Percentiles rank a stretch among this genome's conserved stretches.
These are phyloP conservation scores for Yponomeuta plumbellus DNA, from an alignment of 2,888 invertebrate species.

Conservation along the genomic window DNA sequence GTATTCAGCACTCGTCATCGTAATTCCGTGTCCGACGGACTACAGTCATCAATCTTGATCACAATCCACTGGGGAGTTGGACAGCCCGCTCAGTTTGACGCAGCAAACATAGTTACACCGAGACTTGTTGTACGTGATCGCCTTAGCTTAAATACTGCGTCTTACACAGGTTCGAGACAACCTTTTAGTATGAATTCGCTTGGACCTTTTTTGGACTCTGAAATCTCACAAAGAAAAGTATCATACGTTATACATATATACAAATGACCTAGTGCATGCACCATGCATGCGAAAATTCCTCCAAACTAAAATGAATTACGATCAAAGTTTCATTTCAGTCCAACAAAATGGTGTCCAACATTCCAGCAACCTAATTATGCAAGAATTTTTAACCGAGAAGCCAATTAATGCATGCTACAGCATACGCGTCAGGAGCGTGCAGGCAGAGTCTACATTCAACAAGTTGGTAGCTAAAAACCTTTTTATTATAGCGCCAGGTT, in stretches of 20 bases:
- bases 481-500: constrained; percentile 41
- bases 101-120: constrained; percentile 4
- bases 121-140: background rate
- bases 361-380: background rate
- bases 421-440: constrained; percentile 5
- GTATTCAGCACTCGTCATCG: constrained; percentile 6
- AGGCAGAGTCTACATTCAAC: constrained; percentile 53
- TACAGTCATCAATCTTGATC: constrained; percentile 62
- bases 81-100: constrained; percentile 29
- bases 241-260: too few species aligned
- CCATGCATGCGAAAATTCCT: too few species aligned
- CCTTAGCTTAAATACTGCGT: background rate
- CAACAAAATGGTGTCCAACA: too few species aligned
- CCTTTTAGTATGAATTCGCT: constrained; percentile 11
- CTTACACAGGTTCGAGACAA: background rate
- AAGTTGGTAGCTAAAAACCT: constrained; percentile 57
- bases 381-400: background rate
- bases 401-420: background rate
- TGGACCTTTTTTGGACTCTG: too few species aligned
- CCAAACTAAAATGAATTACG: constrained; percentile 8
- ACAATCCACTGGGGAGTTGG: constrained; percentile 45
- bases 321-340: background rate
- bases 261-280: too few species aligned
- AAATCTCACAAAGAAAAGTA: too few species aligned
- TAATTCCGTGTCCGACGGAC: constrained; percentile 6